Evolutionary conservation across 1,140 invertebrate species (phyloP), one percentile per base, ranked within the genome.

Genomic region (Meteorus sp.): DNA sequence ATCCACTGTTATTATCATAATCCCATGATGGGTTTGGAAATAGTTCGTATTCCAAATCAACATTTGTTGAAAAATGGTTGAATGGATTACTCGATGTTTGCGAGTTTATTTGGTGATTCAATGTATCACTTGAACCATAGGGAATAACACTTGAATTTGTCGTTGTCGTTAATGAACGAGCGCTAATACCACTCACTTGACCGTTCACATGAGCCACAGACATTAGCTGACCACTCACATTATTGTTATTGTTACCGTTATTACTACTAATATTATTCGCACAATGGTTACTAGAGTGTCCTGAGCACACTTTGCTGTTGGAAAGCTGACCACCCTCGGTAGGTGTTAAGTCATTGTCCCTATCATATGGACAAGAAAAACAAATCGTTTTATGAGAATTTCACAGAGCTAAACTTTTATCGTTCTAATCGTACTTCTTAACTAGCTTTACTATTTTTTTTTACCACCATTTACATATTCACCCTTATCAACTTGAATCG

Each of bases 31-130:
- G 80, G 60, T 78, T 78, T 15, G 80, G 79, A 68, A 83, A 84
- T 23, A 84, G 69, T 56, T 88, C 85, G 66, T 88, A 83, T 60
- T 85, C 84, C 67, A 82, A 76, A 66, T 86, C 85, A 71, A 85
- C 83, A 65, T 82, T 74, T 51, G 68, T 68, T 44, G 70, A 50
- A 60, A 75, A 79, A 51, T 79, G 73, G 62, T 77, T 79, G 71
- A 77, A 80, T 52, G 73, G 61, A 63, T 72, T 75, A 39, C 59
- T 69, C 41, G 71, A 63, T 56, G 29, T 68, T 56, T 71, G 61
- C 44, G 73, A 70, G 44, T 69, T 65, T 7, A 73, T 60, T 41
- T 69, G 64, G 47, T 45, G 27, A 60, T 71, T 71, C 63, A 70
- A 71, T 44, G 65, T 65, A 53, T 60, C 59, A 59, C 65, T 68